Evolutionary conservation across 2,797 vertebrate species (phyloP), one percentile per base, ranked within the genome.

Genomic region (Molossus molossus): DNA sequence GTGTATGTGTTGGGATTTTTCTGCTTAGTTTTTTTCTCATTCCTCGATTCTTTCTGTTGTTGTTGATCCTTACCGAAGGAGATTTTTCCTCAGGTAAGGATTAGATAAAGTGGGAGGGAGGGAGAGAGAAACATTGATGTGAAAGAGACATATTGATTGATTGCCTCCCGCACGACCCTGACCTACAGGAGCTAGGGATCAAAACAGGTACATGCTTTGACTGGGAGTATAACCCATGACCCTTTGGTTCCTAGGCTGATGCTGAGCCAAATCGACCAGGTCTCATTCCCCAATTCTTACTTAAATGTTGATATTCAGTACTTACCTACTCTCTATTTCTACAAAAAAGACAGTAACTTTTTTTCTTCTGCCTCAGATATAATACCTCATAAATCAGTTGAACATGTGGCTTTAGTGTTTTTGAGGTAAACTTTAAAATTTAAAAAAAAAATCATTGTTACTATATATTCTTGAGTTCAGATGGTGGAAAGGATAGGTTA

Each of bases 401-500:
- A 91, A 67, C 62, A 29, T 64, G 18, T 72, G n/a, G 4, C 87
- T 94, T 65, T 87, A 87, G n/a, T 10, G 48, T 91, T 81, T 94
- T 40, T 92, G 65, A 82, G 57, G 45, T 75, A 87, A 90, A 87
- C n/a, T 91, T 93, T 72, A 62, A 95, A 93, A 87, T 25, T 33
- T 2, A 33, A 33, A 62, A 62, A 81, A 82, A 48, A 77, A 72
- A 75, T 86, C 9, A 33, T 58, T 79, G 21, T 82, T 85, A 37
- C 13, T 14, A 9, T 20, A 45, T 92, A 76, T 77, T 80, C 60
- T 84, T 81, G 55, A 91, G 25, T 64, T 84, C 33, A 76, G 13
- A 48, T 90, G 18, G 20, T 92, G 25, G 23, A 86, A 72, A 75
- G 57, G 23, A 20, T 90, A 50, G 37, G 9, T 77, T 94, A 23